Percentiles rank a stretch among this genome's conserved stretches.
These are phyloP conservation scores for Ypsolopha sequella DNA, from an alignment of 2,888 invertebrate species.

Conservation along the genomic window DNA sequence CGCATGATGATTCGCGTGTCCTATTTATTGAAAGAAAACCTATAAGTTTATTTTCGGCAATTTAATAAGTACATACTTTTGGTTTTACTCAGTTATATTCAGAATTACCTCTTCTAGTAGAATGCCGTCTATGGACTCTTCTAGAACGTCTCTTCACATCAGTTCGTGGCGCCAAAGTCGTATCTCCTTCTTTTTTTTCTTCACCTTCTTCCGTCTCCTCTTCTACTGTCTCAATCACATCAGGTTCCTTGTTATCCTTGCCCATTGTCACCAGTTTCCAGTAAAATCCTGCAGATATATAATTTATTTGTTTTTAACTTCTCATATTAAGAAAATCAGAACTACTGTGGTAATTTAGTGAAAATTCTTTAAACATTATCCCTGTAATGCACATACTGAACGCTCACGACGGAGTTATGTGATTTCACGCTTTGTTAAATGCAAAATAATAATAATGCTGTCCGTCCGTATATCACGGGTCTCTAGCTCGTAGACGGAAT, in stretches of 20 bases:
- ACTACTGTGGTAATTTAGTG: too few species aligned
- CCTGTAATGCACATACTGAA: too few species aligned
- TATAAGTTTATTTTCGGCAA: not conserved
- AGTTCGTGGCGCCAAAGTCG: constrained; percentile 23
- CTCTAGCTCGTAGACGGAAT: too few species aligned
- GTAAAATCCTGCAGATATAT: constrained; percentile 33
- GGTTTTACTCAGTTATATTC: not conserved
- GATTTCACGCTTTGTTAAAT: too few species aligned
- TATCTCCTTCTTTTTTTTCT: constrained; percentile 20
- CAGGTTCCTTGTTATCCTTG: constrained; percentile 31
- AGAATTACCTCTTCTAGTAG: constrained; percentile 42
- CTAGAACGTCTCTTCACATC: constrained; percentile 48
- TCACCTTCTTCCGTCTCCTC: constrained; percentile 25
- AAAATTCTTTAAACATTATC: too few species aligned
- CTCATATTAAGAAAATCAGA: too few species aligned
- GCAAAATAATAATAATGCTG: too few species aligned
- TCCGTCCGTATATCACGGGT: too few species aligned
- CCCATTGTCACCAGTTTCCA: constrained; percentile 77
- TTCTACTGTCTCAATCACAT: constrained; percentile 5
- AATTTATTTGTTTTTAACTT: too few species aligned
- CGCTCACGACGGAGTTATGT: too few species aligned
- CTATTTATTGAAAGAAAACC: not conserved
- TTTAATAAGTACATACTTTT: not conserved
- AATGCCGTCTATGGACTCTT: constrained; percentile 44
- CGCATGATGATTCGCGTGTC: not conserved